Evolutionary conservation across 2,797 vertebrate genomes (phyloP).

Genomic region (Heteromormyrus szaboi): DNA sequence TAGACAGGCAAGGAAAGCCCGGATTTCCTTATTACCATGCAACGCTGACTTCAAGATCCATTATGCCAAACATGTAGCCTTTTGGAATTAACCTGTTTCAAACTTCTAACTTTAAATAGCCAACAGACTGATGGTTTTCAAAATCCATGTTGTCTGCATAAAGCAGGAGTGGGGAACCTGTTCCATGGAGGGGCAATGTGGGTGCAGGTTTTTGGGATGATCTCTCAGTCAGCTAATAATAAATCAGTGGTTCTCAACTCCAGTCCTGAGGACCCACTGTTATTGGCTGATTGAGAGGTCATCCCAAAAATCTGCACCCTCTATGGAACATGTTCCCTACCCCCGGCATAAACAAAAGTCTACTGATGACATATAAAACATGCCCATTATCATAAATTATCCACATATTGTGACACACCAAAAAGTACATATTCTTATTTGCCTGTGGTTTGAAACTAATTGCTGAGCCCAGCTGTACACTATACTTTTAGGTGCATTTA

Average conservation of each 20-base stretch:
- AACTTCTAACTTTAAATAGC: not conserved
- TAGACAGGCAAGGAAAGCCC: not conserved
- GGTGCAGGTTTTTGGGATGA: not conserved
- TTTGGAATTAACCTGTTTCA: not conserved
- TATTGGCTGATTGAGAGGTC: not conserved
- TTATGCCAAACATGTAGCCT: not conserved
- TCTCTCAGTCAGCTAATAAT: not conserved
- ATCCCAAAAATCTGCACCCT: not conserved
- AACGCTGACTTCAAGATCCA: not conserved
- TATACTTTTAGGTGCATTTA: not conserved
- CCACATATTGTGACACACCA: not conserved
- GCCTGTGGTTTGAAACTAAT: not conserved
- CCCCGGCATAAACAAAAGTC: not conserved
- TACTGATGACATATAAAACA: not conserved
- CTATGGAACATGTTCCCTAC: not conserved
- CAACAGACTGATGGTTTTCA: not conserved
- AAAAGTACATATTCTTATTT: not conserved
- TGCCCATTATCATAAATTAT: not conserved
- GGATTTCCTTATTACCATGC: not conserved
- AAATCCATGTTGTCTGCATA: not conserved
- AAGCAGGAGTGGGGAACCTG: not conserved
- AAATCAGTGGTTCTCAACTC: not conserved
- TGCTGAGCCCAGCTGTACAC: not conserved
- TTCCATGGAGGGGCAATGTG: not conserved
- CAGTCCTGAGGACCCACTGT: not conserved